These are phyloP conservation scores for Sigmodon hispidus DNA, from an alignment of 2,113 vertebrate genomes.

Conservation along the genomic window DNA sequence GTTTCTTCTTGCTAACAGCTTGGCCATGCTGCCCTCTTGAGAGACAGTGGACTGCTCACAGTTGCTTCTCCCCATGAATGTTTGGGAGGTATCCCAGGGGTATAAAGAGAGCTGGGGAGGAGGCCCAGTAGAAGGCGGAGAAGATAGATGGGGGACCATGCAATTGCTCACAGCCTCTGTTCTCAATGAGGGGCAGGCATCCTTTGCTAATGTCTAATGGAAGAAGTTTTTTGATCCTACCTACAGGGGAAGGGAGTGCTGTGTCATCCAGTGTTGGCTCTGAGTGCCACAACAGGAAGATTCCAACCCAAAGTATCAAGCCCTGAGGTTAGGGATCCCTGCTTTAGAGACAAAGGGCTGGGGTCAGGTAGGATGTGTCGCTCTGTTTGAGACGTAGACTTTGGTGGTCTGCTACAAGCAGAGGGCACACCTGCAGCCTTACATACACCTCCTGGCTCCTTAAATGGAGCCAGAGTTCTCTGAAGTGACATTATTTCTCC, in stretches of 20 bases:
- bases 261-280: not conserved
- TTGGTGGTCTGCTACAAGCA: not conserved
- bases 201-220: not conserved
- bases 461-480: not conserved
- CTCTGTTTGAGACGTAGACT: not conserved
- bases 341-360: not conserved
- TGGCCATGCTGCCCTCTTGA: not conserved
- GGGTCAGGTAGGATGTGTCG: rapidly evolving
- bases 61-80: not conserved
- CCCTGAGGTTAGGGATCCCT: not conserved
- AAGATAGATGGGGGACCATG: not conserved
- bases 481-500: rapidly evolving
- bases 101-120: not conserved
- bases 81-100: not conserved
- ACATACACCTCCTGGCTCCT: not conserved
- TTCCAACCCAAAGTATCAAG: not conserved
- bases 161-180: not conserved
- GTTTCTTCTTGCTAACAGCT: slow-evolving; percentile 41
- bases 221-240: not conserved
- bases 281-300: not conserved
- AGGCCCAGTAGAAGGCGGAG: not conserved
- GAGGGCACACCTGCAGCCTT: not conserved
- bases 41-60: not conserved
- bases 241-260: not conserved
- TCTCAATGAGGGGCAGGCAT: not conserved